These are phyloP conservation scores for Rhingia campestris DNA, from an alignment of 2,888 invertebrate genomes.

Conservation along the genomic window DNA sequence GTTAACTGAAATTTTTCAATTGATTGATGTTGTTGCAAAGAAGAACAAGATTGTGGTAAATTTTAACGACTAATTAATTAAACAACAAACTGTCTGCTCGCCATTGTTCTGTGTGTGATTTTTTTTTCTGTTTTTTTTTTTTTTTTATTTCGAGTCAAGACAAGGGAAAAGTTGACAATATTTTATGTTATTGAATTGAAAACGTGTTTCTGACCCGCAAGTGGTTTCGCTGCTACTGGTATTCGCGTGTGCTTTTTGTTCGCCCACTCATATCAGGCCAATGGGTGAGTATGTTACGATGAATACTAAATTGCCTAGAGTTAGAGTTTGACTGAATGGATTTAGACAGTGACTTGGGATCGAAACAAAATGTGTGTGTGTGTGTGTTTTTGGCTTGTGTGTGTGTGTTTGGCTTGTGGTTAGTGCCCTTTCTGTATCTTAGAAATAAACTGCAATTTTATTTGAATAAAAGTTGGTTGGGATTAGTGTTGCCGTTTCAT, in stretches of 20 bases:
- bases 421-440: too few species aligned
- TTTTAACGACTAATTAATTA: too few species aligned
- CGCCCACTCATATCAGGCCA: background rate
- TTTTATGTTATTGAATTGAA: slow-evolving; percentile 15
- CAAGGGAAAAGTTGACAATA: slow-evolving; percentile 9
- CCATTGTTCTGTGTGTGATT: background rate
- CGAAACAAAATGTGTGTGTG: too few species aligned
- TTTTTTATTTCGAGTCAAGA: background rate
- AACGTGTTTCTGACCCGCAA: slow-evolving; percentile 38
- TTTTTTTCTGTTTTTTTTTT: background rate
- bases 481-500: too few species aligned
- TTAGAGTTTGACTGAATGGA: background rate
- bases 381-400: too few species aligned
- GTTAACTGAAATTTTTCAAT: slow-evolving; percentile 3
- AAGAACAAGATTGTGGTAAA: too few species aligned
- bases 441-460: too few species aligned
- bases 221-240: slow-evolving; percentile 19
- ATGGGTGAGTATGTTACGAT: slow-evolving; percentile 34
- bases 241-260: slow-evolving; percentile 11
- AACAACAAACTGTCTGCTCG: too few species aligned
- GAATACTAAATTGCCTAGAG: background rate
- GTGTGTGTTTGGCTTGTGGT: too few species aligned
- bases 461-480: too few species aligned
- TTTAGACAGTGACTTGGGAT: too few species aligned
- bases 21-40: background rate